Evolutionary conservation across 2,888 invertebrate species (phyloP).

Genomic region (Diarsia mendica): DNA sequence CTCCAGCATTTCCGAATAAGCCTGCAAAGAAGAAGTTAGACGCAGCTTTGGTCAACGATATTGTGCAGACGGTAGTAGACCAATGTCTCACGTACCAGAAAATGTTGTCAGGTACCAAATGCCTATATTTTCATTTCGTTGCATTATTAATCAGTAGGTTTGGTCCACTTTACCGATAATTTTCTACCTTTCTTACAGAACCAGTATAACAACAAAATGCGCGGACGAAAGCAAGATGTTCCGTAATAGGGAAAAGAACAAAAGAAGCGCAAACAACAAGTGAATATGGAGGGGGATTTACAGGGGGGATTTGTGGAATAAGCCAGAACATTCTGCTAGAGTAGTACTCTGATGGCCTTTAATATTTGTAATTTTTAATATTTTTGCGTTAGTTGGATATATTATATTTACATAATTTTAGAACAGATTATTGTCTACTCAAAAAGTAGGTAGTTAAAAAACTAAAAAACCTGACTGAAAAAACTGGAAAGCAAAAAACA

Average conservation of each 20-base stretch:
- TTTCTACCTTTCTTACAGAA: constrained; percentile 71
- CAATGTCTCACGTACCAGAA: constrained; percentile 76
- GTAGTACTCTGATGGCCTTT: too few relatives aligned
- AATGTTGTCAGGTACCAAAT: constrained; percentile 75
- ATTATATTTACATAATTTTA: too few relatives aligned
- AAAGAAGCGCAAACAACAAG: constrained; percentile 66
- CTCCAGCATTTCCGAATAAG: constrained; percentile 86
- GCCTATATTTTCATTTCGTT: neutral
- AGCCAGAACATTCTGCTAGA: too few relatives aligned
- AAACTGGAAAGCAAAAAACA: too few relatives aligned
- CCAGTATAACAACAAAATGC: constrained; percentile 91
- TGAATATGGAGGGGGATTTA: constrained; percentile 69
- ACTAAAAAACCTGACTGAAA: too few relatives aligned
- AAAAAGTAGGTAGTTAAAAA: too few relatives aligned
- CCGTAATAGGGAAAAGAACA: constrained; percentile 75
- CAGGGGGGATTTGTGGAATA: too few relatives aligned
- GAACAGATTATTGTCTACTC: too few relatives aligned
- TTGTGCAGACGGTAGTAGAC: constrained; percentile 87
- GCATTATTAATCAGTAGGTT: neutral
- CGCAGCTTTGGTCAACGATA: constrained; percentile 85
- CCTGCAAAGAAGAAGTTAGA: constrained; percentile 85
- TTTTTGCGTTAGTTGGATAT: too few relatives aligned
- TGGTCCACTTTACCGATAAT: neutral
- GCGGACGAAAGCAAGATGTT: constrained; percentile 91
- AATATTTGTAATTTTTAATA: too few relatives aligned